A percentile compares a stretch with the other conserved stretches of the same genome.
Conservation (phyloP, 1,140 invertebrate species). For the Anastrepha obliqua region DNA sequence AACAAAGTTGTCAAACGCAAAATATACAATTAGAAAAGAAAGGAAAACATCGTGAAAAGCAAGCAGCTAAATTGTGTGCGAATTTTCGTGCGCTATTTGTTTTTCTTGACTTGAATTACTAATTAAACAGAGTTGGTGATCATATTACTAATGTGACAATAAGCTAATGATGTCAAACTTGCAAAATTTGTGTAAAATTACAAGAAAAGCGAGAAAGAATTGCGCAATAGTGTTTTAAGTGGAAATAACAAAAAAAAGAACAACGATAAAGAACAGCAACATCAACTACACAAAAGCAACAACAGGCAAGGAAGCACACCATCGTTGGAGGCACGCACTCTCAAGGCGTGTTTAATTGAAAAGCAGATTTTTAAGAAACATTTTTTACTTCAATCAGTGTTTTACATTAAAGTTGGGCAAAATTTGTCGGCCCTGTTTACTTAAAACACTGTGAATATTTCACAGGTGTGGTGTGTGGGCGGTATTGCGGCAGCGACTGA, state of each 20-base stretch:
- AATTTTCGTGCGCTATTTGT: conserved; percentile 6
- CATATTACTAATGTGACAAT: neutral
- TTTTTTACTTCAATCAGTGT: neutral
- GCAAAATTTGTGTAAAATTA: neutral
- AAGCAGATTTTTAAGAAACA: neutral
- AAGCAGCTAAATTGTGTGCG: neutral
- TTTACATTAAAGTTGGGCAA: neutral
- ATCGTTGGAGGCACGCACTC: neutral
- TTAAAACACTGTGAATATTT: neutral
- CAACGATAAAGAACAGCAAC: conserved; percentile 12
- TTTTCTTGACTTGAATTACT: conserved; percentile 15
- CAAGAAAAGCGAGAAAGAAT: neutral
- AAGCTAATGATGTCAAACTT: neutral
- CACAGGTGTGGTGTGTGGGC: conserved; percentile 49
- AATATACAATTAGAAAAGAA: neutral
- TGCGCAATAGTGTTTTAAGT: conserved; percentile 26
- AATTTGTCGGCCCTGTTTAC: neutral
- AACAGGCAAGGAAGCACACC: neutral
- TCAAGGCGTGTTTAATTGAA: neutral
- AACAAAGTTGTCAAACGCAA: neutral
- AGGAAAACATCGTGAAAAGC: conserved; percentile 1
- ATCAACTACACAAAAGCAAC: conserved; percentile 3
- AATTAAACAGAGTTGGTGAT: neutral
- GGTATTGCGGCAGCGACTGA: conserved; percentile 37
- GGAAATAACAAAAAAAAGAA: neutral